Evolutionary conservation across 2,797 vertebrate genomes (phyloP), one percentile per base, ranked within the genome.

Genomic region (Tragelaphus oryx): DNA sequence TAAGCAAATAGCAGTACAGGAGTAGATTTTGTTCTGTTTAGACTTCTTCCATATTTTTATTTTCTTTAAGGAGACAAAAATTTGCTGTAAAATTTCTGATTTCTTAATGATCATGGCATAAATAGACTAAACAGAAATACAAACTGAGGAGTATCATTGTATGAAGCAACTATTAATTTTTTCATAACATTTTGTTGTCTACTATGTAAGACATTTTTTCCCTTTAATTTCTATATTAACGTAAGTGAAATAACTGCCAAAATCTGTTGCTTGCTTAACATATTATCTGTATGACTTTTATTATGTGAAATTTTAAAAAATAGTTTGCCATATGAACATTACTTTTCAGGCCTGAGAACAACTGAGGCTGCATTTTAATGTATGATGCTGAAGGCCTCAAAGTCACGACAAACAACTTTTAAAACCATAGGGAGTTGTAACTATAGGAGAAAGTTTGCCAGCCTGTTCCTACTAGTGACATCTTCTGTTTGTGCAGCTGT

Each of bases 401-500:
- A 94, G 71, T 95, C 95, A 98, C 94, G 97, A 92, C 97, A 97
- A 97, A 96, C 96, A 98, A 97, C 97, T 96, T 95, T 94, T 95
- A 97, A 97, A 97, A 98, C 89, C 54, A 84, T 97, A 96, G 95
- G 97, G 97, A 92, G 74, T 91, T 96, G 41, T 94, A 98, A 95
- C 97, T 98, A 68, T 87, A 97, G 97, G 93, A 95, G 95, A 97
- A 80, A 96, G 97, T 98, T 98, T 98, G 97, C 98, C 98, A 98
- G 98, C 96, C 97, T 98, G 98, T 98, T 98, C 98, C 98, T 98
- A 94, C 97, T 98, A 97, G 98, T 98, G 98, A 98, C 98, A 98
- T 99, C 98, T 98, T 98, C 98, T 98, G 98, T 98, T 93, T 94
- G 97, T 98, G 98, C 98, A 99, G 99, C 99, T 99, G 99, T 98